Conservation (phyloP, 2,113 vertebrate genomes). For the Archilochus colubris region DNA sequence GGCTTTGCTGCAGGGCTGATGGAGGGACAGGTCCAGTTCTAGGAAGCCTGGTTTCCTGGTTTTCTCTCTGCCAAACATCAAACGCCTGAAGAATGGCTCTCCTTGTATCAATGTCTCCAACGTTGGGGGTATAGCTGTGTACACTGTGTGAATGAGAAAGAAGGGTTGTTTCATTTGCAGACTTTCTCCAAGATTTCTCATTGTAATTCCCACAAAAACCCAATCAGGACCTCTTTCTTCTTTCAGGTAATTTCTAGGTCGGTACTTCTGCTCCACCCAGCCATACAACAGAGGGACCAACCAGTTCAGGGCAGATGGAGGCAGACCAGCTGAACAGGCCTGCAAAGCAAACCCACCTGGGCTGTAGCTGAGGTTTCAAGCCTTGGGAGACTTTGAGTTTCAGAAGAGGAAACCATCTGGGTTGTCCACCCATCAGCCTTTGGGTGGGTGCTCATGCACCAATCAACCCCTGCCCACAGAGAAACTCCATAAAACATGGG, state of each 20-base stretch:
- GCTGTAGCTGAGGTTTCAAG: not conserved
- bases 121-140: constrained; percentile 97
- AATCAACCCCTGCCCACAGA: not conserved
- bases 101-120: constrained; percentile 94
- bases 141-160: constrained; percentile 81
- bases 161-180: not conserved
- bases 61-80: constrained; percentile 90
- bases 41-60: not conserved
- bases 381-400: not conserved
- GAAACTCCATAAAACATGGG: not conserved
- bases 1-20: not conserved
- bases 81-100: constrained; percentile 96
- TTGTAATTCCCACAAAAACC: not conserved
- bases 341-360: not conserved
- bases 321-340: not conserved
- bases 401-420: not conserved
- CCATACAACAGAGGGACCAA: not conserved
- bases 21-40: not conserved
- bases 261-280: not conserved
- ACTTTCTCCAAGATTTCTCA: not conserved
- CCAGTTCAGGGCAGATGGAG: not conserved
- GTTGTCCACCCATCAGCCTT: not conserved
- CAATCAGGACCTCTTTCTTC: not conserved
- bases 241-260: not conserved
- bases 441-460: not conserved